Conservation (phyloP, 1,140 invertebrate genomes). For the Caenorhabditis brenneri region DNA sequence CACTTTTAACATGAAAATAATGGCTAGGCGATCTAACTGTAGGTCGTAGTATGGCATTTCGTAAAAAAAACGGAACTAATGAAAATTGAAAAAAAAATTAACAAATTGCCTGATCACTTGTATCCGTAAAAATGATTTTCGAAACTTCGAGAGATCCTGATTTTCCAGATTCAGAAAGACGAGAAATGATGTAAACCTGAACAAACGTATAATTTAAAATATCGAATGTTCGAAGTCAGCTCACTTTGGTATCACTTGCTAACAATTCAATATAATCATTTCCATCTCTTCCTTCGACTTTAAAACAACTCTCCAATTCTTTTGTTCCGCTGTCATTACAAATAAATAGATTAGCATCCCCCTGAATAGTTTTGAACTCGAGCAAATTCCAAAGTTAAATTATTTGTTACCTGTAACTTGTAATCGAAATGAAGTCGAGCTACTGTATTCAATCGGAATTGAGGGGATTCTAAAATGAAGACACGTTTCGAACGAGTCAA, state of each 20-base stretch:
- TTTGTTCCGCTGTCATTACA: constrained; percentile 65
- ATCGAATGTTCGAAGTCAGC: background rate
- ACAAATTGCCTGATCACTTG: constrained; percentile 2
- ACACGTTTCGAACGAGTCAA: constrained; percentile 54
- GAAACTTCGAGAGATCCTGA: constrained; percentile 29
- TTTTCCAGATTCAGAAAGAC: constrained; percentile 16
- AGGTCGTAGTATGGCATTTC: background rate
- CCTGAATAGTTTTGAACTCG: constrained; percentile 46
- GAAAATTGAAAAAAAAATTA: no score
- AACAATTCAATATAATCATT: constrained; percentile 65
- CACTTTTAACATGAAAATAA: no score
- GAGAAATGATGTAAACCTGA: constrained; percentile 35
- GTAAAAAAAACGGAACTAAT: background rate
- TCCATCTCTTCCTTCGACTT: constrained; percentile 50
- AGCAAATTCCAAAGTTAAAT: background rate
- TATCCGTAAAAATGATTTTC: constrained; percentile 32
- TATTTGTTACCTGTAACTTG: background rate
- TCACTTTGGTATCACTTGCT: constrained; percentile 65
- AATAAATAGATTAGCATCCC: constrained; percentile 64
- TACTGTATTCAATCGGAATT: constrained; percentile 63
- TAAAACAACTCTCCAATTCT: constrained; percentile 61
- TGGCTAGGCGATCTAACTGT: no score
- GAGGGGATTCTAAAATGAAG: constrained; percentile 63
- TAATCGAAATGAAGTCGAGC: constrained; percentile 68
- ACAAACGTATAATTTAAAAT: background rate